These are phyloP conservation scores for Urosaurus nigricauda DNA, from an alignment of 2,797 vertebrate species.

Conservation along the genomic window DNA sequence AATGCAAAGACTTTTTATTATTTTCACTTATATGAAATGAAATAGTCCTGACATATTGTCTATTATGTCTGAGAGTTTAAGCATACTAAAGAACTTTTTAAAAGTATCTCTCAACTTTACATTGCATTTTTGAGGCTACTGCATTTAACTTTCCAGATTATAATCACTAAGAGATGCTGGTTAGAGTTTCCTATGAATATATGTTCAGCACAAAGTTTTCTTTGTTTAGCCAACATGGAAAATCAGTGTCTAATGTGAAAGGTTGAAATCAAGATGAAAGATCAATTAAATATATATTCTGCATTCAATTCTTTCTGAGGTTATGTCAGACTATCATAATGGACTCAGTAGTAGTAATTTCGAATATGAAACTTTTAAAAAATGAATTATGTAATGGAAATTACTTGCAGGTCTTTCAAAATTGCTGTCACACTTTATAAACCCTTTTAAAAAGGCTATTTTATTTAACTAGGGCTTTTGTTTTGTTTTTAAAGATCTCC, in stretches of 20 bases:
- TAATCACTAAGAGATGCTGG: slow-evolving; percentile 15
- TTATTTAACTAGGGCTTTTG: neutral
- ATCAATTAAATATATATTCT: slow-evolving; percentile 11
- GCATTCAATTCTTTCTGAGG: neutral
- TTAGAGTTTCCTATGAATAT: slow-evolving; percentile 26
- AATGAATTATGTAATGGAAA: neutral
- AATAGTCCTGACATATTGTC: neutral
- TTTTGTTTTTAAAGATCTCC: neutral
- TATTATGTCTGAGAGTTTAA: slow-evolving; percentile 24
- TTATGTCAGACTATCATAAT: neutral
- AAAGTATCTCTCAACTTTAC: neutral
- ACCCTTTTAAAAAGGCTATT: neutral
- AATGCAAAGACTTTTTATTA: slow-evolving; percentile 28
- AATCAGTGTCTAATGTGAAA: neutral
- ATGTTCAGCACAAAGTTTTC: slow-evolving; percentile 4
- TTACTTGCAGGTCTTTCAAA: neutral
- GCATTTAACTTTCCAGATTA: slow-evolving; percentile 23
- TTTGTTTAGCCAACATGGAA: neutral
- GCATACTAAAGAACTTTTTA: neutral
- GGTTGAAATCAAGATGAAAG: slow-evolving; percentile 18
- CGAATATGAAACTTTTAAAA: neutral
- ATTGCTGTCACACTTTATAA: neutral
- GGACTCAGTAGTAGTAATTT: neutral
- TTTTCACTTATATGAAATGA: slow-evolving; percentile 36
- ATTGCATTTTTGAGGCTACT: slow-evolving; percentile 8